Base-by-base conservation (phyloP, 2,113 vertebrate genomes). In the Ciconia maguari region DNA sequence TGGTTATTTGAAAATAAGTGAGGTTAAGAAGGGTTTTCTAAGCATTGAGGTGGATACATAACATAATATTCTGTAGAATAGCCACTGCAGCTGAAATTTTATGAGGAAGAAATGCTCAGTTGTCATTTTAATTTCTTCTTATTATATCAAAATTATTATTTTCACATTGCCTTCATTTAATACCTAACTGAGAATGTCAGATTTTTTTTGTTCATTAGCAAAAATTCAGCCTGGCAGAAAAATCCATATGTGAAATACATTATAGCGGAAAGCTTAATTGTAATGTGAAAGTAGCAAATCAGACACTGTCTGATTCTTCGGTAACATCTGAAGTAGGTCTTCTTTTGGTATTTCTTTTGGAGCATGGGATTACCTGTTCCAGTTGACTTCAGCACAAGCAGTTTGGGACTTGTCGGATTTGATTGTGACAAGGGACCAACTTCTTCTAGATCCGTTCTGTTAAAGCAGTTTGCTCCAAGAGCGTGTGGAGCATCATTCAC, bases 101-200 rank as follows among this genome's bases (percentile, higher is more conserved):
- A 52, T n/a, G 19, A 78, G 55, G 16, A 84, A 75, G 55, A 89
- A 76, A 92, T 18, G 16, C 0, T 4, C 32, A 52, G n/a, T 3
- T 95, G 52, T 86, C 11, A 72, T 68, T 71, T 92, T 41, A 79
- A 69, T 90, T 90, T 92, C 46, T 32, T 61, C n/a, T 80, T 76
- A 52, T 64, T 26, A 29, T 44, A 34, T 27, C 7, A 86, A 87
- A 66, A 36, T 26, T 51, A 71, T 64, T 62, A 54, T 54, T 94
- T 94, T 83, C 21, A 34, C 16, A 25, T 57, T 66, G 30, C 6
- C 41, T 69, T 91, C 7, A 49, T 89, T 95, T 89, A 70, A 54
- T 75, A 78, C 16, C 34, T 58, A 48, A 81, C 66, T 87, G 46
- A 65, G 36, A 83, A 61, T 34, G 30, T 41, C 41, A 65, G 22